These are phyloP conservation scores for Chrysolina americana DNA, from an alignment of 2,888 invertebrate genomes.

Conservation along the genomic window DNA sequence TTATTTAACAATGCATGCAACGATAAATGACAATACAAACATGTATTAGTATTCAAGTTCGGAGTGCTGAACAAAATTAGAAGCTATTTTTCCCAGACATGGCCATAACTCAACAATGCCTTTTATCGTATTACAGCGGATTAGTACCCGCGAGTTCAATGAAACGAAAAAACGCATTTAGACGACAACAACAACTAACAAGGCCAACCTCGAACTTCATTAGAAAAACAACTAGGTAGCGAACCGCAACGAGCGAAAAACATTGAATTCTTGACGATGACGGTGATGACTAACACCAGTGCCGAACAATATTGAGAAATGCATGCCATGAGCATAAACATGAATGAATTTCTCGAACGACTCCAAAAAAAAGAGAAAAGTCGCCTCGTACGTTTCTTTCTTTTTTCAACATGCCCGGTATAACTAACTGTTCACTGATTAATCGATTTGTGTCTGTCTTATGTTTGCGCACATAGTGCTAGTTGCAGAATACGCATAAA, in stretches of 20 bases:
- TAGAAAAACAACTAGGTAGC: constrained; percentile 46
- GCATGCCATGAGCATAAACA: background rate
- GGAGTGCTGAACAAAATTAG: constrained; percentile 35
- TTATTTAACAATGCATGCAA: constrained; percentile 28
- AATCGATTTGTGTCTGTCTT: too few species aligned
- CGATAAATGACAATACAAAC: constrained; percentile 25
- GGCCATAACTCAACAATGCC: constrained; percentile 28
- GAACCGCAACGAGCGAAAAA: constrained; percentile 10
- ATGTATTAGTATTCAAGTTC: constrained; percentile 30
- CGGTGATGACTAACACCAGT: background rate
- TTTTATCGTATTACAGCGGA: constrained; percentile 13
- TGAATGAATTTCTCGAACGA: background rate
- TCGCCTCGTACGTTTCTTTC: too few species aligned
- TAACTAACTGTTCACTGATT: too few species aligned
- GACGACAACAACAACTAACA: constrained; percentile 31
- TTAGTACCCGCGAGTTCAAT: constrained; percentile 25
- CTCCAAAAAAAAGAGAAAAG: background rate
- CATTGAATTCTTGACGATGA: constrained; percentile 13
- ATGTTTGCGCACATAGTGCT: too few species aligned
- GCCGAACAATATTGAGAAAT: background rate
- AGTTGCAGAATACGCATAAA: too few species aligned
- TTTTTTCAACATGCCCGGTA: too few species aligned
- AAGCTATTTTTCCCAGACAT: constrained; percentile 41
- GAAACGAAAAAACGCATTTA: constrained; percentile 34
- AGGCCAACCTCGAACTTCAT: constrained; percentile 35